phyloP scores from a whole-genome alignment of 2,113 vertebrate species.

The Redunca redunca region DNA sequence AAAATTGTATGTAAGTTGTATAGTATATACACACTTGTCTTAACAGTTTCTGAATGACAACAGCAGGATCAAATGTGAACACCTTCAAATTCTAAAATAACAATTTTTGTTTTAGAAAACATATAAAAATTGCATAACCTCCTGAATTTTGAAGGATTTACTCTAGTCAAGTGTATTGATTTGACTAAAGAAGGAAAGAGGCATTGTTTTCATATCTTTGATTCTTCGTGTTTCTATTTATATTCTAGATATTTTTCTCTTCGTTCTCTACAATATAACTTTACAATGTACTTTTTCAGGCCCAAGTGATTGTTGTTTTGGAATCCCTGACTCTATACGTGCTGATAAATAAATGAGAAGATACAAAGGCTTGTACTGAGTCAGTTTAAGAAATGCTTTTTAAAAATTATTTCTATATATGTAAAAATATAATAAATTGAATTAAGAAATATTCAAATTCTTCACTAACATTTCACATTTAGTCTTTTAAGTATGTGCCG shows the following conservation, averaged over 20 bases:
- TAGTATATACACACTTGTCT: neutral
- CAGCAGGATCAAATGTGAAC: neutral
- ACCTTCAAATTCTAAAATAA: neutral
- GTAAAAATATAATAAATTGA: neutral
- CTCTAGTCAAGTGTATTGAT: neutral
- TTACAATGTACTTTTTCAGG: neutral
- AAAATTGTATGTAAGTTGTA: neutral
- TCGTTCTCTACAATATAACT: neutral
- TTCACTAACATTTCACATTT: neutral
- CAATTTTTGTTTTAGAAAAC: neutral
- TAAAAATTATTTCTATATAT: neutral
- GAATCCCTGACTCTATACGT: neutral
- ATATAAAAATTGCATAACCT: neutral
- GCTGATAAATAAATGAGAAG: neutral
- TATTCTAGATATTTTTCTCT: neutral
- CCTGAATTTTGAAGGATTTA: neutral
- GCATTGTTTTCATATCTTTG: neutral
- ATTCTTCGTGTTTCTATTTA: neutral
- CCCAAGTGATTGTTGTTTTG: neutral
- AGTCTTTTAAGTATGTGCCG: neutral
- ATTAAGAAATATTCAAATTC: neutral
- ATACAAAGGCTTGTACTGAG: neutral
- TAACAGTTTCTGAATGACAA: neutral
- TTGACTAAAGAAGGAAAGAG: neutral
- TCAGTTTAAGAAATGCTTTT: neutral